These are phyloP conservation scores for Sebastolobus altivelis DNA, from an alignment of 2,797 vertebrate genomes.

Conservation along the genomic window DNA sequence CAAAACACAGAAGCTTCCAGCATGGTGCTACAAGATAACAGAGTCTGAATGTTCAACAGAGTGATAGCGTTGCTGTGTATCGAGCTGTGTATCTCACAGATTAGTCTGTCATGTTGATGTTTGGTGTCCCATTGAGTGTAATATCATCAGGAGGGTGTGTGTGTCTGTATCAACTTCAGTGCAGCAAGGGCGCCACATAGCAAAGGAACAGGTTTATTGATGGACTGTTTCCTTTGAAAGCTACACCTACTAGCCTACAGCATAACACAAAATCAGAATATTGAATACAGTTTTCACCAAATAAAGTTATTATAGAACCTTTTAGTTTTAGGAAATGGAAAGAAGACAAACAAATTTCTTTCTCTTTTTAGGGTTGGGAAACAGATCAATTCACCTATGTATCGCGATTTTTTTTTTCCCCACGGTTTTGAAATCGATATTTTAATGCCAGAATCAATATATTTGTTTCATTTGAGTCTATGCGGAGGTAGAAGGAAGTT, in stretches of 20 bases:
- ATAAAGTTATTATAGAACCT: neutral
- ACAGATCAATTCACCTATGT: too few species aligned
- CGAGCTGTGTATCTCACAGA: slow-evolving; percentile 38
- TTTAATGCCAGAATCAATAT: too few species aligned
- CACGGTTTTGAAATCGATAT: too few species aligned
- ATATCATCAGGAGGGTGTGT: slow-evolving; percentile 25
- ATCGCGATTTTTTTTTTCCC: neutral
- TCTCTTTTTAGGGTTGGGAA: neutral
- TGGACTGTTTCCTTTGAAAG: slow-evolving; percentile 11
- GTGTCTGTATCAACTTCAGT: slow-evolving; percentile 6
- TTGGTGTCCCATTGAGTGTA: slow-evolving; percentile 31
- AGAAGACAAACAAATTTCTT: neutral
- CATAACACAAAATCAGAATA: neutral
- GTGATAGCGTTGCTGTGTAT: slow-evolving; percentile 14
- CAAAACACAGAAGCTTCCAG: slow-evolving; percentile 55
- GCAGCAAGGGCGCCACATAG: neutral
- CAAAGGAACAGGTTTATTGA: slow-evolving; percentile 16
- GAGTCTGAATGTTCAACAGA: slow-evolving; percentile 34
- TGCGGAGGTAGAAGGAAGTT: too few species aligned
- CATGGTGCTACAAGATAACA: slow-evolving; percentile 58
- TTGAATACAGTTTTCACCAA: neutral
- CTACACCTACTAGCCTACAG: neutral
- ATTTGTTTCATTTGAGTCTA: too few species aligned
- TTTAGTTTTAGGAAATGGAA: neutral
- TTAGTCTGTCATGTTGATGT: slow-evolving; percentile 48